phyloP scores from a whole-genome alignment of 35 echinoderm and acorn worm species.

The Eucidaris tribuloides region DNA sequence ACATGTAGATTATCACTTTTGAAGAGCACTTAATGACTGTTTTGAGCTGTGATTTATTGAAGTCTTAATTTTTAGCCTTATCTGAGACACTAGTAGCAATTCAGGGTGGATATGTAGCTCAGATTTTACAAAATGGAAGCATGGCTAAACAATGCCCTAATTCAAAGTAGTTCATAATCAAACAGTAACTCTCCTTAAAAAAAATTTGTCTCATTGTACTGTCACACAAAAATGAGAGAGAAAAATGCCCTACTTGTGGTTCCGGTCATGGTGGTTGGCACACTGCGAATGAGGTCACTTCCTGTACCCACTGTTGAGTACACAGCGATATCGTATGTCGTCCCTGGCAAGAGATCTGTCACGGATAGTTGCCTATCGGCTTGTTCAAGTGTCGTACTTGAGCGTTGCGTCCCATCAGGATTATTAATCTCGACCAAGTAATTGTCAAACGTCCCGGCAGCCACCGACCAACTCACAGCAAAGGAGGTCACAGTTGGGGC shows the following conservation, averaged over 20 bases:
- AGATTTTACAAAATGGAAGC: too few relatives aligned
- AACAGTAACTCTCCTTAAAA: too few relatives aligned
- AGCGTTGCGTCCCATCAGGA: neutral
- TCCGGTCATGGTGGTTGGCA: neutral
- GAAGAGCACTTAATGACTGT: too few relatives aligned
- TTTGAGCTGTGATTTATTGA: too few relatives aligned
- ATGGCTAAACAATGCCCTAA: too few relatives aligned
- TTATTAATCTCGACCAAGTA: neutral
- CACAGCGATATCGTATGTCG: neutral
- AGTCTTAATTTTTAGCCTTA: too few relatives aligned
- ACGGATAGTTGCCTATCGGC: neutral
- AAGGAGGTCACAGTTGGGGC: neutral
- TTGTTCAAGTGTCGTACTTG: neutral
- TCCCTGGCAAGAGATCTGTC: conserved; percentile 12
- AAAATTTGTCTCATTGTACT: too few relatives aligned
- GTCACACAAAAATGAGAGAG: too few relatives aligned
- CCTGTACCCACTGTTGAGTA: conserved; percentile 8
- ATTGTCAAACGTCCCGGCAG: neutral
- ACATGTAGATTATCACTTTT: too few relatives aligned
- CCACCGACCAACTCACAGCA: neutral
- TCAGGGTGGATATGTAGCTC: too few relatives aligned
- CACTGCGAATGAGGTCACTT: neutral
- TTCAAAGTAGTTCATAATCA: too few relatives aligned
- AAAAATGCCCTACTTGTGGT: conserved; percentile 41
- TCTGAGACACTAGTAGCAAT: too few relatives aligned